Evolutionary conservation across 2,797 vertebrate species (phyloP), one percentile per base, ranked within the genome.

Genomic region (Ambastaia sidthimunki): DNA sequence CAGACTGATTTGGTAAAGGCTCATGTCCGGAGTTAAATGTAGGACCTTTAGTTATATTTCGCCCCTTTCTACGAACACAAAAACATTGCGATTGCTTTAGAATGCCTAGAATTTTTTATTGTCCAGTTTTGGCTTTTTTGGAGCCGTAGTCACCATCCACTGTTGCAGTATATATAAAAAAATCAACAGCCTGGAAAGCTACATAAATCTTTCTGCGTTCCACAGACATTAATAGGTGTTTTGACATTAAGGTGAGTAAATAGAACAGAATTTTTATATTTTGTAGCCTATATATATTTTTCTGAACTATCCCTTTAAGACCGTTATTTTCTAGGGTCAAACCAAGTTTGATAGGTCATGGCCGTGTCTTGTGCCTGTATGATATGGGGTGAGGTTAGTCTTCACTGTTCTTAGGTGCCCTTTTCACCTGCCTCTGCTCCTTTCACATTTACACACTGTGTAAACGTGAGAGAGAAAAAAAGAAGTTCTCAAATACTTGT

Each of bases 401-500:
- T 59, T 18, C 15, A 71, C 74, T 65, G 79, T 66, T 57, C 79
- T 69, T 55, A 70, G 55, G 57, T 86, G 68, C 68, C 83, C 83
- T 81, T 70, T 69, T 66, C 82, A 81, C 78, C 81, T 80, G 34
- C 68, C 44, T 31, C 15, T 84, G 63, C 69, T 55, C 84, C 10
- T 44, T 74, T 85, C 50, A 59, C 78, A 34, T 66, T 28, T 28
- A 59, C 65, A 44, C 74, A 47, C 67, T 54, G 31, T 37, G 31
- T 60, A 67, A 80, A 88, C 77, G 50, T 52, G 71, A 67, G 25
- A 37, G 10, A 13, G 47, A 50, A 71, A 76, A 70, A 71, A 80
- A 81, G 83, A 91, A 54, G 19, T 62, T 83, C 75, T 85, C 78
- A 71, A 60, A 81, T 85, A 85, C 37, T 73, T 88, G 86, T 90